Base-by-base conservation (phyloP, 1,140 invertebrate genomes). In the Pachypeltis micranthus region DNA sequence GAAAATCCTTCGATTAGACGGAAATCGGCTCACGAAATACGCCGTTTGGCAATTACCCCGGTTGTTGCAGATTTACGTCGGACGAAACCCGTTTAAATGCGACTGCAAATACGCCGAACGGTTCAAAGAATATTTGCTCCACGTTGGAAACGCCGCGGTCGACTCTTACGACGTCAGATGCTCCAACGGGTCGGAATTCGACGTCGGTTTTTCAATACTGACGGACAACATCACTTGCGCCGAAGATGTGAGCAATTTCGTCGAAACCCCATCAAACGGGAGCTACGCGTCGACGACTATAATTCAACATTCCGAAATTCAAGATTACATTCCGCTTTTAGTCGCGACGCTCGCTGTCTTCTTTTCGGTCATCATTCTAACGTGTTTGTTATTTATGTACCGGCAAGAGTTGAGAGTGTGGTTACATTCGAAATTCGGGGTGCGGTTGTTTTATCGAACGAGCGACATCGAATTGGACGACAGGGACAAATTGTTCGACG, bases 401-500 rank as follows among this genome's bases (percentile, higher is more conserved):
- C 80, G 90, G 44, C 87, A 93, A 74, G 86, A 92, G 73, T 83
- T 95, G 74, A 79, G 89, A 63, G 87, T 95, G 10, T 93, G 90
- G 90, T 85, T 90, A 65, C 88, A 93, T 78, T 87, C 91, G 28
- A 84, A 86, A 58, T 94, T 91, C 72, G 91, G 91, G 14, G 82
- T 94, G 1, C 77, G 91, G 39, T 79, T 93, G 66, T 90, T 87
- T 70, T 86, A 88, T 70, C 81, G 84, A 62, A 79, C 79, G 31
- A 81, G 81, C 64, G 86, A 88, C 69, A 77, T 84, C 61, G 87
- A 90, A 64, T 78, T 82, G 61, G 85, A 88, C 67, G 88, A 90
- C 66, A 79, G 86, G 1, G 90, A 93, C 74, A 93, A 93, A 74
- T 79, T 93, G 23, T 95, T 92, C 73, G 93, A 96, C 70, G 91